Evolutionary conservation across 2,113 vertebrate species (phyloP).

Genomic region (Eudorcas thomsonii): DNA sequence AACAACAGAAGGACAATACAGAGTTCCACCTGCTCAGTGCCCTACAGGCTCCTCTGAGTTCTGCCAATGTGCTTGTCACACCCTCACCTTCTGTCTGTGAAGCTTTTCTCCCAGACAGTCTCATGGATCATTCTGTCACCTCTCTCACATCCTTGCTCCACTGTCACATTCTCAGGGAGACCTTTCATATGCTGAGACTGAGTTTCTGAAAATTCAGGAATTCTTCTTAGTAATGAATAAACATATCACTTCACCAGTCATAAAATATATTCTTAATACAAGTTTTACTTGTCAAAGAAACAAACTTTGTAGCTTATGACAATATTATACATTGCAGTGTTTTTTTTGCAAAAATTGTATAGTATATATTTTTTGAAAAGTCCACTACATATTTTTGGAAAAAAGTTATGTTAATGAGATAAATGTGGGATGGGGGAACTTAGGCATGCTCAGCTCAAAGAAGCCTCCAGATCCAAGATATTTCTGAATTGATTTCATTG

Average conservation of each 20-base stretch:
- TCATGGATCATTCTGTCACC: neutral
- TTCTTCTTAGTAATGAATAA: neutral
- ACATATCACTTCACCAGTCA: neutral
- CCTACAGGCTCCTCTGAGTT: neutral
- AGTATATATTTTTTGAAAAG: neutral
- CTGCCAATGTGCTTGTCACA: neutral
- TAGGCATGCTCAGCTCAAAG: neutral
- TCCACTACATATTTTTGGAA: neutral
- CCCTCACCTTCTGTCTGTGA: fast-evolving
- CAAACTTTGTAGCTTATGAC: neutral
- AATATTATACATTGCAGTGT: neutral
- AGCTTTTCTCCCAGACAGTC: neutral
- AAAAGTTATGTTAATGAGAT: neutral
- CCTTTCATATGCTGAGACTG: neutral
- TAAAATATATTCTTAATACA: neutral
- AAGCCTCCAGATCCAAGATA: neutral
- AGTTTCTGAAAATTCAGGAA: neutral
- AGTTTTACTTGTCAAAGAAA: neutral
- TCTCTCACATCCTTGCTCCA: neutral
- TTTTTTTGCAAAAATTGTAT: neutral
- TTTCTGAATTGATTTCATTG: neutral
- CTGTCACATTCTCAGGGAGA: neutral
- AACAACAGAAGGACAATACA: neutral
- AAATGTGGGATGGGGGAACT: neutral
- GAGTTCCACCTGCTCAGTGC: neutral